Evolutionary conservation across 2,888 invertebrate species (phyloP), one percentile per base, ranked within the genome.

Genomic region (Teleiodes luculella): DNA sequence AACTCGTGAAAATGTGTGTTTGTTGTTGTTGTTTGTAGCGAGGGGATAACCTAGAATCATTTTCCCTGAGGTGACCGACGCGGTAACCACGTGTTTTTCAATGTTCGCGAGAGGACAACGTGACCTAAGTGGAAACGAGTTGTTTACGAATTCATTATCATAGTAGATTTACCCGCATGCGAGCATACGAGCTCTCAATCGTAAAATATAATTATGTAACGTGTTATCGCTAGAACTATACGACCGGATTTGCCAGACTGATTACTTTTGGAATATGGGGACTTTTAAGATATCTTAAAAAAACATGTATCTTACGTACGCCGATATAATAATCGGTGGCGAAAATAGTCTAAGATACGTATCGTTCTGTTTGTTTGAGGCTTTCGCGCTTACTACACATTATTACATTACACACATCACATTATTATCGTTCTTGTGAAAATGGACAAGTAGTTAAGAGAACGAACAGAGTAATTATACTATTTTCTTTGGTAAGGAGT

Each of bases 121-220:
- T 43, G 43, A 43, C n/a, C 28, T 28, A 7, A 43, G 28, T 43
- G 2, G 43, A 43, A 43, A 43, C 43, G 43, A 43, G 43, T 43
- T 43, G 43, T 43, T 43, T 43, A 24, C 28, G 43, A 28, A 43
- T 43, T 28, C 6, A 28, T 43, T 43, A 43, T 43, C 43, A 2
- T 2, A n/a, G 3, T 14, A 43, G 43, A 24, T 43, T 16, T 43
- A 24, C 24, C 13, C 28, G 43, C 43, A 28, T 20, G 43, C 43
- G n/a, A 28, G 2, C 20, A 10, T 8, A 3, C 20, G 43, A 24
- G 20, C 24, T 43, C 20, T 16, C 11, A 43, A 24, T 43, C 28
- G 43, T 13, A 39, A 8, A 39, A 39, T 43, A 20, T 10, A 41
- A 18, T 43, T 43, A 43, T 28, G 43, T 43, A 43, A 43, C 24